phyloP scores from a whole-genome alignment of 2,797 vertebrate genomes.

The Helicolenus hilgendorfi region DNA sequence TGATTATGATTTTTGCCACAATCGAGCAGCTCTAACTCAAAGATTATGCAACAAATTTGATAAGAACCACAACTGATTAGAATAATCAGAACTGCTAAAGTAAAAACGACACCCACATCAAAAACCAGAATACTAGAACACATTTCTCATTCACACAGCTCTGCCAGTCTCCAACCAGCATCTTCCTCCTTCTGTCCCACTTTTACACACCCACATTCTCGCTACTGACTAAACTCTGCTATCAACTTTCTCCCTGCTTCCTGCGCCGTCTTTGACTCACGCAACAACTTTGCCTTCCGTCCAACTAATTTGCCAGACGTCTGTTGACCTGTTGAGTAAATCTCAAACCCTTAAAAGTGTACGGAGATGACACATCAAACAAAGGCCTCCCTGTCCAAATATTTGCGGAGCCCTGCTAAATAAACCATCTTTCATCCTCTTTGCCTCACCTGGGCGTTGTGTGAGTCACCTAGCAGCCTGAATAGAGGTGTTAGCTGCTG shows the following conservation, averaged over 20 bases:
- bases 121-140: too few species aligned
- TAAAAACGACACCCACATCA: neutral
- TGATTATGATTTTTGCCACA: too few species aligned
- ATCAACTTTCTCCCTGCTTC: neutral
- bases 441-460: neutral
- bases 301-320: slow-evolving; percentile 44
- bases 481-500: slow-evolving; percentile 26
- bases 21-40: too few species aligned
- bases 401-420: slow-evolving; percentile 35
- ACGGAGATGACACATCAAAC: slow-evolving; percentile 41
- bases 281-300: slow-evolving; percentile 2
- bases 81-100: neutral
- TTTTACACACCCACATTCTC: neutral
- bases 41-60: neutral
- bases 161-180: too few species aligned
- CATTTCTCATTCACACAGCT: too few species aligned
- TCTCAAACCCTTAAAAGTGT: slow-evolving; percentile 28
- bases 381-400: slow-evolving; percentile 22
- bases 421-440: slow-evolving; percentile 23
- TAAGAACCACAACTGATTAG: neutral
- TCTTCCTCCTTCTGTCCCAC: neutral
- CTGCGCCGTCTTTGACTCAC: slow-evolving; percentile 16
- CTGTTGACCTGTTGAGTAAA: slow-evolving; percentile 37
- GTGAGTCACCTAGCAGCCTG: slow-evolving; percentile 48
- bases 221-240: neutral